phyloP scores from a whole-genome alignment of 2,113 vertebrate genomes.

The Cynopterus brachyotis region DNA sequence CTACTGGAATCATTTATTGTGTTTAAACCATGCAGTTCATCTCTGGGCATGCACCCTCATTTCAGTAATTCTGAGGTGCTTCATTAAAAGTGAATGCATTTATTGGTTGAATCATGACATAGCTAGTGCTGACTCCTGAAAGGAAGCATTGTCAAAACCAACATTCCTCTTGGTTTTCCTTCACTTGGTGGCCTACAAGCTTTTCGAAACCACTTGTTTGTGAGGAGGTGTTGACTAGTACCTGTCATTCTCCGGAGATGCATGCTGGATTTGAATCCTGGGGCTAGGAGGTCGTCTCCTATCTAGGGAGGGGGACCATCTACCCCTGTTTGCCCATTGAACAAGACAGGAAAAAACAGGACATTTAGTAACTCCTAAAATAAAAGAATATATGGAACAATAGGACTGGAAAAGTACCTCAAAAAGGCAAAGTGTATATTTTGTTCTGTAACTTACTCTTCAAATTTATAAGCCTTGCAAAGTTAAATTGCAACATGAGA shows the following conservation, averaged over 20 bases:
- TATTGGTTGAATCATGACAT: constrained; percentile 14
- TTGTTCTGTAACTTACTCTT: constrained; percentile 3
- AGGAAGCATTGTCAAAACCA: not conserved
- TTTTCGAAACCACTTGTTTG: constrained; percentile 70
- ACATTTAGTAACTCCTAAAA: constrained; percentile 84
- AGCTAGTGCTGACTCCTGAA: constrained; percentile 52
- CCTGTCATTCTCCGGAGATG: constrained; percentile 98
- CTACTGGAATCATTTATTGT: not conserved
- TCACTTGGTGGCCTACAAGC: constrained; percentile 32
- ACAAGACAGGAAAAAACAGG: constrained; percentile 88
- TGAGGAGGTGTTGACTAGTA: constrained; percentile 89
- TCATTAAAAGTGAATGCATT: constrained; percentile 60
- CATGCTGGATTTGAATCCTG: constrained; percentile 99
- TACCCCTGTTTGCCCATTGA: constrained; percentile 87
- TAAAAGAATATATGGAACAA: constrained; percentile 73
- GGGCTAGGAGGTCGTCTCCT: constrained; percentile 96
- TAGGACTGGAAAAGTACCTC: constrained; percentile 82
- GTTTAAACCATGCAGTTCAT: not conserved
- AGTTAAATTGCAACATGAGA: not conserved
- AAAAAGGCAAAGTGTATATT: constrained; percentile 72
- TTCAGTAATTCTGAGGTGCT: constrained; percentile 61
- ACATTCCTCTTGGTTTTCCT: constrained; percentile 7
- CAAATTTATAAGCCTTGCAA: not conserved
- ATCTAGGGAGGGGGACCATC: constrained; percentile 94
- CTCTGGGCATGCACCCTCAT: not conserved